Base-by-base conservation (phyloP, 2,113 vertebrate genomes). In the Protobothrops mucrosquamatus region DNA sequence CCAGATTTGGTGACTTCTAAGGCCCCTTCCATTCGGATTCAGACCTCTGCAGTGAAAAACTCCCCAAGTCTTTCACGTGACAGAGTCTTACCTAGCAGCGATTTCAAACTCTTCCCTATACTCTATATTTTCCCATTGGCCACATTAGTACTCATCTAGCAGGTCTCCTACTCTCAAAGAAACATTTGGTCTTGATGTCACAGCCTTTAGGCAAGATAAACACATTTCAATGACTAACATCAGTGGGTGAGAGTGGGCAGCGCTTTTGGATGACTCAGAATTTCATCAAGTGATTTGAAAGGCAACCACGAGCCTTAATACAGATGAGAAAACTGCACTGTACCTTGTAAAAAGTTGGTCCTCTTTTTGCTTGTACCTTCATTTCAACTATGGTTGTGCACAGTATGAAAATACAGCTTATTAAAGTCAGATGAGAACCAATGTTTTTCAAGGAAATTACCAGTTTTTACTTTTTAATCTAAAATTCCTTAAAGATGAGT, bases 21-120 rank as follows among this genome's bases (percentile, higher is more conserved):
- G 85, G 93, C 52, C 46, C 43, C 34, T 43, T 93, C 85, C 81
- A 93, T 56, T 74, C 39, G 46, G 2, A 55, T 43, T 54, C 23
- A 22, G 12, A 23, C 24, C 81, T 91, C n/a, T 89, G 11, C 61
- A 1, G 2, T 2, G 10, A 88, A 12, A 39, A 26, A 81, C 69
- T 59, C 10, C 14, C 93, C 92, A 94, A 94, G 24, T 18, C 86
- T 56, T 87, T n/a, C 55, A 43, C 48, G 86, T 18, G 88, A 87
- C 24, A 90, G 24, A 91, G 11, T 64, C 43, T 95, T 4, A 69
- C 51, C 39, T 23, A 8, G 0, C 34, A 23, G 85, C 54, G 10
- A 11, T 1, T 0, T 0, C 2, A 59, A 85, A 64, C 56, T 57
- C 56, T 74, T 39, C 46, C 22, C 87, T 26, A 51, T 46, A 39